Conservation (phyloP, 1,140 invertebrate species). For the Eupristina koningsbergeri region DNA sequence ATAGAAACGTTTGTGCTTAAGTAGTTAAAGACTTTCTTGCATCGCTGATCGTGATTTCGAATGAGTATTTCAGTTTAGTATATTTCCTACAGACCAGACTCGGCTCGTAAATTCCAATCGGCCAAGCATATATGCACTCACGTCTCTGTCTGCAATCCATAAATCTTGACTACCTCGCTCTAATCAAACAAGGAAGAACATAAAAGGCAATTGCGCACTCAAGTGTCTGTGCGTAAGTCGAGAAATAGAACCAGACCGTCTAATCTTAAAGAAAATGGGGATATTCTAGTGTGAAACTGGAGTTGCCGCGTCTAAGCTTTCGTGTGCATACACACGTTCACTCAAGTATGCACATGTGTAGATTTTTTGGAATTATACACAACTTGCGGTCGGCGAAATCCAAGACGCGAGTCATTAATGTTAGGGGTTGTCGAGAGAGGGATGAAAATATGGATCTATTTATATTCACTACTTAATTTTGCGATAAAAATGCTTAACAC, state of each 20-base stretch:
- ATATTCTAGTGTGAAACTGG: neutral
- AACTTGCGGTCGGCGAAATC: neutral
- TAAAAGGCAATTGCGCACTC: slow-evolving; percentile 14
- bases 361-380: neutral
- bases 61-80: neutral
- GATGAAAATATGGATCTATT: neutral
- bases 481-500: neutral
- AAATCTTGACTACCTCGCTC: neutral
- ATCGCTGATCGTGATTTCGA: neutral
- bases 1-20: neutral
- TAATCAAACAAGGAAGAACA: slow-evolving; percentile 1
- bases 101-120: neutral
- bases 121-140: neutral
- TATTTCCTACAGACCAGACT: neutral
- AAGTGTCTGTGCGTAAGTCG: neutral
- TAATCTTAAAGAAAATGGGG: neutral
- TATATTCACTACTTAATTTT: neutral
- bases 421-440: neutral
- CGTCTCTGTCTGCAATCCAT: neutral
- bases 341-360: neutral
- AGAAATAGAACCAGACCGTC: neutral
- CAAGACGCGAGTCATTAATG: neutral
- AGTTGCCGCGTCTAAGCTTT: neutral
- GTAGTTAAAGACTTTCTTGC: neutral
- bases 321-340: neutral